Percentiles rank a stretch among this genome's conserved stretches.
These are phyloP conservation scores for Ecdyonurus torrentis DNA, from an alignment of 2,888 invertebrate genomes.

Conservation along the genomic window DNA sequence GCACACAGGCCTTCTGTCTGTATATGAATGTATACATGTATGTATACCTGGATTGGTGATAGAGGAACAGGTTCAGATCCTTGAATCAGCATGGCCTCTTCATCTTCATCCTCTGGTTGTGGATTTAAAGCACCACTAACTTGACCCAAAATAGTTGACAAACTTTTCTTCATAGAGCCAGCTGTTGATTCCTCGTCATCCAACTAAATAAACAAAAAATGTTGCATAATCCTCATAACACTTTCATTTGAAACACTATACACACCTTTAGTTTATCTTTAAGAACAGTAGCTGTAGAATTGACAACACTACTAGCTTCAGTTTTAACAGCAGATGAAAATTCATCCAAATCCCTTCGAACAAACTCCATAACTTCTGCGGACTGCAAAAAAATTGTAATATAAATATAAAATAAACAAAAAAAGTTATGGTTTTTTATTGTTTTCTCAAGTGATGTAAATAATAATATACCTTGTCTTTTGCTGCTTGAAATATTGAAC, in stretches of 20 bases:
- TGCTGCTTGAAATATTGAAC: constrained; percentile 38
- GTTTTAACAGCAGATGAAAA: constrained; percentile 52
- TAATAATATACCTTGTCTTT: constrained; percentile 32
- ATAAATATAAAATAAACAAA: neutral
- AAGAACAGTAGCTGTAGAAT: constrained; percentile 44
- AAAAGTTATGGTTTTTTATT: neutral
- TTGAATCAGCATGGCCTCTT: constrained; percentile 47
- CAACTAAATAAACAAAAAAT: constrained; percentile 32
- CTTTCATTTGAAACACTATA: neutral
- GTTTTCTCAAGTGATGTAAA: neutral
- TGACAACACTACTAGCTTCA: constrained; percentile 49
- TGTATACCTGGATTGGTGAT: constrained; percentile 37
- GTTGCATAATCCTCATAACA: too few relatives aligned
- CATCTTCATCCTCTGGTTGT: constrained; percentile 48
- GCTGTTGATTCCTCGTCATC: constrained; percentile 56
- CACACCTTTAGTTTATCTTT: constrained; percentile 51
- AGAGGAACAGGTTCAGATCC: constrained; percentile 50
- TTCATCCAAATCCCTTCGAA: constrained; percentile 58
- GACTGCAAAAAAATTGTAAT: constrained; percentile 38
- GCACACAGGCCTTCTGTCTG: too few relatives aligned
- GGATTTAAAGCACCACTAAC: constrained; percentile 52
- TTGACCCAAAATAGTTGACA: constrained; percentile 53
- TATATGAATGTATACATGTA: too few relatives aligned
- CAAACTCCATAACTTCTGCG: constrained; percentile 55
- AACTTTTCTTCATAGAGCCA: constrained; percentile 50